Evolutionary conservation across 1,140 invertebrate species (phyloP).

Genomic region (Papilio xuthus): DNA sequence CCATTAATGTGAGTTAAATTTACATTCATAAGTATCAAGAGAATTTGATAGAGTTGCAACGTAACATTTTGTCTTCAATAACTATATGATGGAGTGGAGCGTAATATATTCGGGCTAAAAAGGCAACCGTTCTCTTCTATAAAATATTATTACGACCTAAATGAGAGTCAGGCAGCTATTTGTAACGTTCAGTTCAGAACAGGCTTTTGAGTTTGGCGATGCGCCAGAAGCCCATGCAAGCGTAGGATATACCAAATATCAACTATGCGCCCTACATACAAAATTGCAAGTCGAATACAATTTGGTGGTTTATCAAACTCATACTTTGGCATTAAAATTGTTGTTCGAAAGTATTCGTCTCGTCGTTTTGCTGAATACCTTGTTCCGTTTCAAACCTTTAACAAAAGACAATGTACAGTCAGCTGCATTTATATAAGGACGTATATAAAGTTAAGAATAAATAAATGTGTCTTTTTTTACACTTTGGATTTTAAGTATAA

Average conservation of each 20-base stretch:
- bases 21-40: not conserved
- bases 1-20: not conserved
- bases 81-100: not conserved
- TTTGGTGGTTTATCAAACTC: conserved; percentile 13
- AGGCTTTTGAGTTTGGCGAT: conserved; percentile 42
- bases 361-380: not conserved
- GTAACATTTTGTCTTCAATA: not conserved
- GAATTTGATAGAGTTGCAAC: not conserved
- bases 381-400: not conserved
- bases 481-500: no score
- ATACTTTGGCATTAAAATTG: not conserved
- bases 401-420: no score
- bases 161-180: conserved; percentile 43
- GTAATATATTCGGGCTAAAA: conserved; percentile 12
- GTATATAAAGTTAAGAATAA: no score
- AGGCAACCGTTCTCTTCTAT: conserved; percentile 28
- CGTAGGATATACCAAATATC: conserved; percentile 49
- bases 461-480: no score
- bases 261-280: conserved; percentile 47
- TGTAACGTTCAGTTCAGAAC: conserved; percentile 47
- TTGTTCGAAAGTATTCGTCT: not conserved
- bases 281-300: conserved; percentile 43
- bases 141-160: conserved; percentile 48
- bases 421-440: no score
- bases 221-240: conserved; percentile 45